Evolutionary conservation across 2,113 vertebrate genomes (phyloP), one percentile per base, ranked within the genome.

Genomic region (Scophthalmus maximus): DNA sequence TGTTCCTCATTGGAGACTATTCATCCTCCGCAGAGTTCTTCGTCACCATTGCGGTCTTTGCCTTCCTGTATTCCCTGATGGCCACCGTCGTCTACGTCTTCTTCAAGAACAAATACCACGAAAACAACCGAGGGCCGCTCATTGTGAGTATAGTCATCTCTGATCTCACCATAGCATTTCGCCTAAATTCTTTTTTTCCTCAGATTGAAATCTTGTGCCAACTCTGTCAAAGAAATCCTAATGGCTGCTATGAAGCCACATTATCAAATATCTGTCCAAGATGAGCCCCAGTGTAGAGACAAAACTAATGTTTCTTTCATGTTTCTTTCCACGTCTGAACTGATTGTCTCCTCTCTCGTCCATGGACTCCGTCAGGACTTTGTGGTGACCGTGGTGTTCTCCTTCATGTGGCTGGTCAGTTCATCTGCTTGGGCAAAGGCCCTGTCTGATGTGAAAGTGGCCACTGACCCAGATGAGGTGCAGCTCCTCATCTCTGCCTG

Each of bases 391-490:
- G 97, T 99, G 74, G 95, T 97, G 68, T 99, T 99, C 92, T 98
- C 97, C 0, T 99, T 99, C 94, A 89, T 99, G 94, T 99, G 98
- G 98, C 91, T 99, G 85, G 97, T 99, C 87, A 92, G 98, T 64
- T 98, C 98, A 3, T 99, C 98, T 11, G 96, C 96, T 62, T 99
- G 98, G 98, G 97, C 97, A 8, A 99, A 99, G 90, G 98, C 96
- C 80, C 91, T 99, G 62, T 98, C 97, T 34, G 98, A 99, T 79
- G 96, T 99, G 32, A 99, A 99, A 86, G 58, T 94, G 23, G 96
- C 96, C 0, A 98, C 97, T 0, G 95, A 99, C 83, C 97, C 98
- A 0, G 95, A 95, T 6, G 97, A 98, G 91, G 96, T 99, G 59
- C 91, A 96, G 72, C 87, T 95, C 51, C 91, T 97, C 88, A 93